Evolutionary conservation across 2,113 vertebrate species (phyloP).

Genomic region (Ploceus nigricollis): DNA sequence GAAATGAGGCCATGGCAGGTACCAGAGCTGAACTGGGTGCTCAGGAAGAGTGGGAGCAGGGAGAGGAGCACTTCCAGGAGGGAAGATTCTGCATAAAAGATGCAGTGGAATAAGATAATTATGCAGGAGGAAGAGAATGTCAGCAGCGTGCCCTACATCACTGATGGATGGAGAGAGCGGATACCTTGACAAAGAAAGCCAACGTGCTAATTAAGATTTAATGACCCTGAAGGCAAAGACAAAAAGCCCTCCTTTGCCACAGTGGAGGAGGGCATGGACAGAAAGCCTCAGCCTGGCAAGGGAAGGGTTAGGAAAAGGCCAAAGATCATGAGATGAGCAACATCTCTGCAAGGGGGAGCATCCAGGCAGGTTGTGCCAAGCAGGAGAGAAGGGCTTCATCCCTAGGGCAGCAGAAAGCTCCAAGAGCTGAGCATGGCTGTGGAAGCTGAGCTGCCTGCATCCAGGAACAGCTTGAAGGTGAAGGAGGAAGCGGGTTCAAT

Average conservation of each 20-base stretch:
- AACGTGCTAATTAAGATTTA: background rate
- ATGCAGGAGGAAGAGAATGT: background rate
- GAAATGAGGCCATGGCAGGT: background rate
- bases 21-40: background rate
- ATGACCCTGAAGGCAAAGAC: background rate
- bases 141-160: background rate
- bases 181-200: background rate
- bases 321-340: background rate
- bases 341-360: background rate
- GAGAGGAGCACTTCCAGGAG: background rate
- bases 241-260: background rate
- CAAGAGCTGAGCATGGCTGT: background rate
- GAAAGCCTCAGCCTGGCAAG: background rate
- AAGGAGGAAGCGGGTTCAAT: background rate
- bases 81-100: background rate
- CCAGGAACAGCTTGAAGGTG: constrained; percentile 5
- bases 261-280: background rate
- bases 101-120: background rate
- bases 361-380: background rate
- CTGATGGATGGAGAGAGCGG: background rate
- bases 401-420: background rate
- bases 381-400: background rate
- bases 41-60: background rate
- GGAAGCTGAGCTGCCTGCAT: background rate
- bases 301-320: background rate